phyloP scores from a whole-genome alignment of 1,140 invertebrate species.

The Meloidogyne exigua region DNA sequence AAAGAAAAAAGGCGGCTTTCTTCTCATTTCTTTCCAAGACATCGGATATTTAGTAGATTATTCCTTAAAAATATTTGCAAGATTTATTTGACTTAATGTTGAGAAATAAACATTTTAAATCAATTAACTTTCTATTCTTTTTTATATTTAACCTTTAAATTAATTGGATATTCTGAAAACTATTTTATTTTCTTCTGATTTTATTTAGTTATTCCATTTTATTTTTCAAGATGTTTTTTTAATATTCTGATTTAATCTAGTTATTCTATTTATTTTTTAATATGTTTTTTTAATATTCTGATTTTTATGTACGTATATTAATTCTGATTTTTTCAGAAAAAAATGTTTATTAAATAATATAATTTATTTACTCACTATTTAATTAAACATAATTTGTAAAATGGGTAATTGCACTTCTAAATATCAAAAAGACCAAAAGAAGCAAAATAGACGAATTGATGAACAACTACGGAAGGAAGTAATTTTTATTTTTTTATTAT shows the following conservation, averaged over 20 bases:
- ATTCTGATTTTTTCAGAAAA: background rate
- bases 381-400: background rate
- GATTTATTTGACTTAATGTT: background rate
- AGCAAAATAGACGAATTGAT: constrained; percentile 58
- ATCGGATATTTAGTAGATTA: background rate
- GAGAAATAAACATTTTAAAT: background rate
- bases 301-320: background rate
- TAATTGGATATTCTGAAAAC: background rate
- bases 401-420: constrained; percentile 63
- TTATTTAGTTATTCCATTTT: background rate
- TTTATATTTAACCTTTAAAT: too few relatives aligned
- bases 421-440: constrained; percentile 63
- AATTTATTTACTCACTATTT: background rate
- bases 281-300: background rate
- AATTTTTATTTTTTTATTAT: background rate
- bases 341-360: too few relatives aligned
- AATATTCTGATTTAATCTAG: too few relatives aligned
- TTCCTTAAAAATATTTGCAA: background rate
- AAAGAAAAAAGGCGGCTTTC: background rate
- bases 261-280: too few relatives aligned
- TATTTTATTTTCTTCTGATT: background rate
- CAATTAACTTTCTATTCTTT: too few relatives aligned
- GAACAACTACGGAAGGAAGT: constrained; percentile 62
- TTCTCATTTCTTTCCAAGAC: background rate
- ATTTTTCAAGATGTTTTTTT: background rate